Base-by-base conservation (phyloP, 1,140 invertebrate species). In the Leptopilina clavipes region DNA sequence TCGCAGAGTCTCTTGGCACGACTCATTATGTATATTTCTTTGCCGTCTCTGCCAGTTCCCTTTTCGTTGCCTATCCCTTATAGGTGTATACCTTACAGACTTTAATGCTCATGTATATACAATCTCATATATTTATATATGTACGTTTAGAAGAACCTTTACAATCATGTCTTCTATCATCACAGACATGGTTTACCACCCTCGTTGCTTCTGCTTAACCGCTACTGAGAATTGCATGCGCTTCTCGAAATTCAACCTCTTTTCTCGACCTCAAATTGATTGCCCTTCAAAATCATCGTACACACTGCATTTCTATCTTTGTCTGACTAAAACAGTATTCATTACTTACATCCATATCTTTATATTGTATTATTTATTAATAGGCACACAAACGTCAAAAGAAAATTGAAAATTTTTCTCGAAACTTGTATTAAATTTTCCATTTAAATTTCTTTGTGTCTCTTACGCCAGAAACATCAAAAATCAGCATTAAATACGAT, bases 1-100 rank as follows among this genome's bases (percentile, higher is more conserved):
- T 86, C 85, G 85, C 83, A 82, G 85, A 80, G 87, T 86, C 86
- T 81, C 83, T 83, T 82, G 82, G 82, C 84, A 84, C 84, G 81
- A 86, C 84, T 88, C 85, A 86, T 65, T 65, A 65, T 65, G 59
- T 37, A 65, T 37, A 65, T 88, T 88, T 86, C 84, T 88, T 86
- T 88, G 73, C 85, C 78, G 86, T 84, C 84, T 31, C 1, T 81
- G 70, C 83, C 80, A 81, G 80, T 73, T 76, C 78, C 76, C 78
- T 76, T 18, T 11, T 18, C 40, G 45, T 78, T 40, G 37, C 8
- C 5, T 31, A 31, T 40, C 5, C 25, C 70, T 17, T 54, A 54
- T 54, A 54, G 17, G 17, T n/a, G n/a, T 65, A 31, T 31, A 65
- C 19, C 14, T 65, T 65, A 37, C 19, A 54, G 25, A 1, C 5